Evolutionary conservation across 1,140 invertebrate species (phyloP), one percentile per base, ranked within the genome.

Genomic region (Drosophila sulfurigaster): DNA sequence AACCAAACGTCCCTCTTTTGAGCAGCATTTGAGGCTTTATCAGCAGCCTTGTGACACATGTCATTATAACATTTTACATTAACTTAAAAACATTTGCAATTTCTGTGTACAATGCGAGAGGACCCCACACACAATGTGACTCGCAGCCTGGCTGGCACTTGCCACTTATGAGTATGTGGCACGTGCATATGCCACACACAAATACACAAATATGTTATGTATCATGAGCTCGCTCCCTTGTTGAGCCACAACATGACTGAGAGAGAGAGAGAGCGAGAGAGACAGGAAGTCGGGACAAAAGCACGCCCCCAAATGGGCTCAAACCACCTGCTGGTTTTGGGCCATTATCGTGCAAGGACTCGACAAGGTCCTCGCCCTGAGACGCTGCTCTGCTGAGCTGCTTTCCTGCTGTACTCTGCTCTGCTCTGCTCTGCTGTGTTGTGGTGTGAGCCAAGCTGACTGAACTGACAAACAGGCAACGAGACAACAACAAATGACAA

Each of bases 21-120:
- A 28, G n/a, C 52, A 32, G 6, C 35, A 59, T 51, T 59, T 48
- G 20, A 59, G 51, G 30, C 35, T 38, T 71, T 72, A 65, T 75
- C 72, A 74, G 69, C 43, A 32, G 65, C 60, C 67, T 60, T 63
- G 35, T 72, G 85, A 87, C 83, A 89, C 80, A 87, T 89, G 83
- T 89, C 83, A 83, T 87, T 87, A 88, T 83, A 73, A 70, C 69
- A 80, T 89, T 88, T 78, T 83, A 89, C 83, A 89, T 88, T 88
- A 89, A 88, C 80, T 88, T 83, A 78, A 88, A 87, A 88, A 89
- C 83, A 88, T 88, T 88, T 88, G 80, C 83, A 83, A 88, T 88
- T 83, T 88, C 63, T 79, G 69, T 49, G 32, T 49, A 78, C 78
- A 88, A 80, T 63, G 78, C 7, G 54, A 32, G 46, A 57, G 16